Evolutionary conservation across 1,140 invertebrate species (phyloP).

Genomic region (Zaprionus capensis): DNA sequence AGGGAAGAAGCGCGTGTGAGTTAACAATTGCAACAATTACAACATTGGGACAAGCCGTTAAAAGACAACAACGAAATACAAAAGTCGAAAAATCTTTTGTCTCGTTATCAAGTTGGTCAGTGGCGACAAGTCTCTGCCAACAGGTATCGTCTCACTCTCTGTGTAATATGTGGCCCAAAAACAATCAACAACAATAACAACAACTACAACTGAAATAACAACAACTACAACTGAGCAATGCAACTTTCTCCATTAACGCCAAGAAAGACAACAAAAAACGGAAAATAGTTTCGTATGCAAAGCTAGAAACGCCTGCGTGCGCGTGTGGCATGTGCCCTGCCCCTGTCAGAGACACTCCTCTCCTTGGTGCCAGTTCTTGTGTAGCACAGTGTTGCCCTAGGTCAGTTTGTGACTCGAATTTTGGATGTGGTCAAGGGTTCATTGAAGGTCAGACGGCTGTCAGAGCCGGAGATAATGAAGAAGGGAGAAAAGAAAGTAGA

Average conservation of each 20-base stretch:
- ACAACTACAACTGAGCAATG: conserved; percentile 32
- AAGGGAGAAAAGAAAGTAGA: conserved; percentile 9
- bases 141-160: background rate
- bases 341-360: background rate
- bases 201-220: conserved; percentile 2
- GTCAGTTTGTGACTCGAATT: conserved; percentile 50
- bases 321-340: conserved; percentile 37
- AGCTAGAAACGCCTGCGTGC: conserved; percentile 26
- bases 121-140: conserved; percentile 28
- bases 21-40: conserved; percentile 73
- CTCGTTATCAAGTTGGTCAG: conserved; percentile 67
- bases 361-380: conserved; percentile 18
- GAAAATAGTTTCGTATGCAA: conserved; percentile 45
- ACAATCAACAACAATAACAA: conserved; percentile 23
- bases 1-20: conserved; percentile 65
- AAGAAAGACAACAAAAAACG: conserved; percentile 19
- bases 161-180: conserved; percentile 40
- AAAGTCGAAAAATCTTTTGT: conserved; percentile 29
- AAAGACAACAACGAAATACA: conserved; percentile 40
- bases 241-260: conserved; percentile 54
- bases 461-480: background rate
- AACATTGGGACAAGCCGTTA: conserved; percentile 61
- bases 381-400: conserved; percentile 46
- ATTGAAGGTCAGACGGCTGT: conserved; percentile 7
- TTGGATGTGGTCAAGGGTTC: conserved; percentile 36